Percentiles rank a stretch among this genome's conserved stretches.
Evolutionary conservation across 2,113 vertebrate genomes (phyloP).

Genomic region (Donacobius atricapilla): DNA sequence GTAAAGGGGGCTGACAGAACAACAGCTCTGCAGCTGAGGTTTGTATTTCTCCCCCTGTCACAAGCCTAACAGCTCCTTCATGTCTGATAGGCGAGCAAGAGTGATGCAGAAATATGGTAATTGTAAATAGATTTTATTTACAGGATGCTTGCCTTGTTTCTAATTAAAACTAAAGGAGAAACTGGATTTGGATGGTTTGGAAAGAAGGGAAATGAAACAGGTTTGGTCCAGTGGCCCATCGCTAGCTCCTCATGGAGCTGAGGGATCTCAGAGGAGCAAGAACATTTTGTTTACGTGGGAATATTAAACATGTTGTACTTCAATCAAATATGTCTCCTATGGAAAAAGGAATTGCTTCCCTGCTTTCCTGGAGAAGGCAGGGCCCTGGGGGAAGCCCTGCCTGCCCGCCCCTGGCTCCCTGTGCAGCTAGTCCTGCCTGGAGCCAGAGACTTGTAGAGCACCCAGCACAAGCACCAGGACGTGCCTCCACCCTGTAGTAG

Average conservation of each 20-base stretch:
- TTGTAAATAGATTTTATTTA: background rate
- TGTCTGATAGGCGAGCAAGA: background rate
- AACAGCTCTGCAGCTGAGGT: background rate
- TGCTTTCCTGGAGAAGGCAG: background rate
- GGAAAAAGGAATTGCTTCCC: no score
- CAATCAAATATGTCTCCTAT: accelerated
- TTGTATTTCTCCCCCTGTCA: background rate
- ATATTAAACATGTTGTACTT: accelerated
- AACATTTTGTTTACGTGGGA: accelerated
- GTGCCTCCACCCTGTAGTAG: background rate
- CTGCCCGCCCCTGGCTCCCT: no score
- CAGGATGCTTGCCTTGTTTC: background rate
- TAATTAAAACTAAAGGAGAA: background rate
- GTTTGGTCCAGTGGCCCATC: accelerated
- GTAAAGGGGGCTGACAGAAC: background rate
- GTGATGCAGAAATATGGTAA: accelerated
- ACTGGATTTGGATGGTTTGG: background rate
- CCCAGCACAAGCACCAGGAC: background rate
- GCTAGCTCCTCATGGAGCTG: background rate
- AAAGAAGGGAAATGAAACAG: background rate
- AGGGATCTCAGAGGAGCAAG: background rate
- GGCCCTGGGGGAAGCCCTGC: background rate
- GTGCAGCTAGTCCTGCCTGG: background rate
- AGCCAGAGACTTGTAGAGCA: background rate
- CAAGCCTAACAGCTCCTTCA: background rate